Conservation (phyloP, 2,888 invertebrate genomes). For the Itoplectis maculator region DNA sequence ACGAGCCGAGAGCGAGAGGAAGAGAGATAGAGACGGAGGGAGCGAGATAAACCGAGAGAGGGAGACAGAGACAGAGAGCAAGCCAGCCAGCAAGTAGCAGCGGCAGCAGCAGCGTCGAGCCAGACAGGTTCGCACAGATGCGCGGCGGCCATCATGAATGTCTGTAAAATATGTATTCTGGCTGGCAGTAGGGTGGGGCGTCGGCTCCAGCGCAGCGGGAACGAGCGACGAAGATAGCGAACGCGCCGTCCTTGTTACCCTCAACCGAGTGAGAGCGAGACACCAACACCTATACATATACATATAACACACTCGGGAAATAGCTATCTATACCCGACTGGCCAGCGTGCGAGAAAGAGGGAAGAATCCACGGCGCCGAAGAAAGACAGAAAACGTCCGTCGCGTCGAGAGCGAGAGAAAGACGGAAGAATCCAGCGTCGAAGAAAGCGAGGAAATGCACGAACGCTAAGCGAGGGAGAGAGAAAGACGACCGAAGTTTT, state of each 20-base stretch:
- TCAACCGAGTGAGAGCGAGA: slow-evolving; percentile 53
- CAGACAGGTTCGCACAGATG: slow-evolving; percentile 84
- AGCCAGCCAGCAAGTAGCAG: slow-evolving; percentile 65
- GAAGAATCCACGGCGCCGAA: slow-evolving; percentile 26
- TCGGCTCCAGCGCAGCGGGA: slow-evolving; percentile 62
- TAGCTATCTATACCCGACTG: slow-evolving; percentile 21
- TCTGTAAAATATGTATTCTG: slow-evolving; percentile 84
- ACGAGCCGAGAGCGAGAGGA: slow-evolving; percentile 20
- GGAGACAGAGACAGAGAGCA: background rate
- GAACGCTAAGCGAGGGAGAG: slow-evolving; percentile 67
- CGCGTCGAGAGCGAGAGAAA: slow-evolving; percentile 63
- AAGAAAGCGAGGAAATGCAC: slow-evolving; percentile 55
- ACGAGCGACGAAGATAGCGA: slow-evolving; percentile 43
- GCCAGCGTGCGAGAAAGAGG: slow-evolving; percentile 59
- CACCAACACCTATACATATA: background rate
- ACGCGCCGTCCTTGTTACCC: background rate
- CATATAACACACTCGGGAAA: slow-evolving; percentile 17
- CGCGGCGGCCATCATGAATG: slow-evolving; percentile 85
- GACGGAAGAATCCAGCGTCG: slow-evolving; percentile 46
- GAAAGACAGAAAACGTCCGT: slow-evolving; percentile 54
- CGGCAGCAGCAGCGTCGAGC: slow-evolving; percentile 62
- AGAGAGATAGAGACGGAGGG: too few species aligned
- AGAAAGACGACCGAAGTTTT: slow-evolving; percentile 40
- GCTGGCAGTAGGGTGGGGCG: slow-evolving; percentile 72
- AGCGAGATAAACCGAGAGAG: too few species aligned